Evolutionary conservation across 2,888 invertebrate species (phyloP).

Genomic region (Dichetophora obliterata): DNA sequence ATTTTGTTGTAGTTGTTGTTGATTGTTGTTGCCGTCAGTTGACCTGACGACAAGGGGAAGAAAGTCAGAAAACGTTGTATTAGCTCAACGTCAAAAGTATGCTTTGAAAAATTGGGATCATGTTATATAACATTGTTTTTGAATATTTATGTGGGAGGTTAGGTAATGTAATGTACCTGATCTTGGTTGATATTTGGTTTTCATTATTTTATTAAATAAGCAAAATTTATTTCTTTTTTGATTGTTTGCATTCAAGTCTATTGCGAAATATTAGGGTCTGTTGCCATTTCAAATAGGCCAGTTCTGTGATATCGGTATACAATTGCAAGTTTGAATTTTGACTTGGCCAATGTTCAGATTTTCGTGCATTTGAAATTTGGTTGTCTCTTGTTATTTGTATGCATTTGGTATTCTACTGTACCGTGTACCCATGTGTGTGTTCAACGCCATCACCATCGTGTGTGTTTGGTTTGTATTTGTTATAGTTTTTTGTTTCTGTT

Average conservation of each 20-base stretch:
- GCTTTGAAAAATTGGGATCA: slow-evolving; percentile 46
- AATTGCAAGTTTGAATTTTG: not conserved
- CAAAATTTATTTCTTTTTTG: slow-evolving; percentile 64
- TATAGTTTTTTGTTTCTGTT: slow-evolving; percentile 40
- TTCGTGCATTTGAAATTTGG: slow-evolving; percentile 33
- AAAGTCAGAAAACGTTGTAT: slow-evolving; percentile 71
- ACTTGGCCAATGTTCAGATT: slow-evolving; percentile 15
- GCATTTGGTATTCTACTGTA: slow-evolving; percentile 25
- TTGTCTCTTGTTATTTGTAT: slow-evolving; percentile 46
- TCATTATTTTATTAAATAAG: slow-evolving; percentile 47
- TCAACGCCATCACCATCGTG: slow-evolving; percentile 65
- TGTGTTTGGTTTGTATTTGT: slow-evolving; percentile 51
- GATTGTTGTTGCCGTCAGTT: slow-evolving; percentile 69
- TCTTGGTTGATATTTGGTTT: slow-evolving; percentile 50
- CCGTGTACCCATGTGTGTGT: slow-evolving; percentile 53
- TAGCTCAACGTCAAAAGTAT: slow-evolving; percentile 69
- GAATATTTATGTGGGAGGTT: slow-evolving; percentile 17
- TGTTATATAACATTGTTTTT: slow-evolving; percentile 37
- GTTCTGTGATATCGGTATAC: slow-evolving; percentile 12
- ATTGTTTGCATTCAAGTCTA: slow-evolving; percentile 54
- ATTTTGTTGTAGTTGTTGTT: slow-evolving; percentile 46
- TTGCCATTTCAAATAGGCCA: slow-evolving; percentile 11
- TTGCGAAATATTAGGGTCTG: not conserved
- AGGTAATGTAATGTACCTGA: not conserved
- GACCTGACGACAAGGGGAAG: slow-evolving; percentile 71